phyloP scores from a whole-genome alignment of 92 coral and sea anemone genomes.

The Porites divaricata region DNA sequence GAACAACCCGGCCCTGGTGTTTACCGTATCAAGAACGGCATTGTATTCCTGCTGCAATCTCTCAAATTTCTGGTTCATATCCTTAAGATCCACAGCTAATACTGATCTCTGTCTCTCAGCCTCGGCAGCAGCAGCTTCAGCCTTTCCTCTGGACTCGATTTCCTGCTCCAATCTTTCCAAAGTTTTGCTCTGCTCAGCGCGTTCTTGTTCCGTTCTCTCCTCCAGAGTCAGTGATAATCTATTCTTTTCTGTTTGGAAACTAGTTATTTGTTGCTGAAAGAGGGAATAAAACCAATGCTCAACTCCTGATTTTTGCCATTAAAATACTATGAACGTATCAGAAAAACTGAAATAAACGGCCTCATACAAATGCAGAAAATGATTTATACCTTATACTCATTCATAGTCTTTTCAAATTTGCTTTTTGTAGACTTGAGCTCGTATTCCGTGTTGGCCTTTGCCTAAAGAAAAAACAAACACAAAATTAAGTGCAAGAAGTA shows the following conservation, averaged over 20 bases:
- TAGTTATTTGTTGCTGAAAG: conserved; percentile 85
- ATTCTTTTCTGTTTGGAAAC: conserved; percentile 94
- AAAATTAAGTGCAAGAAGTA: background rate
- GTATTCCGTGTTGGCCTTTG: conserved; percentile 95
- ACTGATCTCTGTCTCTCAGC: conserved; percentile 92
- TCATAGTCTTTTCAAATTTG: conserved; percentile 83
- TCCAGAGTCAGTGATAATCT: conserved; percentile 91
- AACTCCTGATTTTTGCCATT: background rate
- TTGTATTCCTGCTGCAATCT: conserved; percentile 85
- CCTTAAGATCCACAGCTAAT: conserved; percentile 91
- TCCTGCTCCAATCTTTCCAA: conserved; percentile 86
- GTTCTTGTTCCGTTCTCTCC: conserved; percentile 92
- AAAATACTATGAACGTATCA: background rate
- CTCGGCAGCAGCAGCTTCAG: conserved; percentile 93
- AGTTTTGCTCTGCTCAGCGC: conserved; percentile 92
- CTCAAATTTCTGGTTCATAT: conserved; percentile 88
- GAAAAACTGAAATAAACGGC: background rate
- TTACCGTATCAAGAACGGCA: conserved; percentile 79
- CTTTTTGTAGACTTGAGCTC: conserved; percentile 87
- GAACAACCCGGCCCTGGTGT: background rate
- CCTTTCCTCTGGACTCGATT: conserved; percentile 78
- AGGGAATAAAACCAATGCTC: background rate
- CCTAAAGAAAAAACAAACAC: conserved; percentile 46
- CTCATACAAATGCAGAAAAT: background rate
- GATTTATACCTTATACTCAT: conserved; percentile 81